These are phyloP conservation scores for Elegia similella DNA, from an alignment of 2,888 invertebrate genomes.

Conservation along the genomic window DNA sequence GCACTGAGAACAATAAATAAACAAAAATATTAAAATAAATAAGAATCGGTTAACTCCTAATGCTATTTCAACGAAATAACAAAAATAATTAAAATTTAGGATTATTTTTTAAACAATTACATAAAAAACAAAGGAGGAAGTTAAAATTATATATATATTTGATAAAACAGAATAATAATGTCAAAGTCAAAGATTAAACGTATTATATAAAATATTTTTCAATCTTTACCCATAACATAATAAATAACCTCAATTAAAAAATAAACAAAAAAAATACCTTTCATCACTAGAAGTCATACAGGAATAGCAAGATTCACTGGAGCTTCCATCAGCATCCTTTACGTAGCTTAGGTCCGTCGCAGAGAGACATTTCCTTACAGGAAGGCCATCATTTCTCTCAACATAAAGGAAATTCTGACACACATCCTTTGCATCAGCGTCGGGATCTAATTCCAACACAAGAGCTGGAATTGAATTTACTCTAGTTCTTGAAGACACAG, in stretches of 20 bases:
- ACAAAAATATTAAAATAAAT: not conserved
- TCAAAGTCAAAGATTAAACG: too few species aligned
- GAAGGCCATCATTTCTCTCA: slow-evolving; percentile 55
- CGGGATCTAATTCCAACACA: slow-evolving; percentile 44
- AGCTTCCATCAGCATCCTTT: slow-evolving; percentile 46
- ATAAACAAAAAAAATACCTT: slow-evolving; percentile 43
- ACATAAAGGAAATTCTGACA: slow-evolving; percentile 57
- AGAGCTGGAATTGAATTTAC: slow-evolving; percentile 55
- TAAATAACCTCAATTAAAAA: too few species aligned
- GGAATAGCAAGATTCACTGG: slow-evolving; percentile 60
- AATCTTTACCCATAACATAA: not conserved
- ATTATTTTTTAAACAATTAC: too few species aligned
- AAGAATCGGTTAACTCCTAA: not conserved
- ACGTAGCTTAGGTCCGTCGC: slow-evolving; percentile 54
- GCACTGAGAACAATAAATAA: slow-evolving; percentile 9
- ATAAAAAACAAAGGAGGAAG: too few species aligned
- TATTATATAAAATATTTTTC: not conserved
- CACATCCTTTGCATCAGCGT: slow-evolving; percentile 42
- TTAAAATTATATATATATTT: too few species aligned
- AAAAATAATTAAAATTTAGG: slow-evolving; percentile 2
- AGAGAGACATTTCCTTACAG: slow-evolving; percentile 51
- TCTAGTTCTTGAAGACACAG: slow-evolving; percentile 37
- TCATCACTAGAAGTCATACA: slow-evolving; percentile 61
- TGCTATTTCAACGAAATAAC: too few species aligned
- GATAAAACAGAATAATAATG: too few species aligned